These are phyloP conservation scores for Megaptera novaeangliae DNA, from an alignment of 2,113 vertebrate genomes.

Conservation along the genomic window DNA sequence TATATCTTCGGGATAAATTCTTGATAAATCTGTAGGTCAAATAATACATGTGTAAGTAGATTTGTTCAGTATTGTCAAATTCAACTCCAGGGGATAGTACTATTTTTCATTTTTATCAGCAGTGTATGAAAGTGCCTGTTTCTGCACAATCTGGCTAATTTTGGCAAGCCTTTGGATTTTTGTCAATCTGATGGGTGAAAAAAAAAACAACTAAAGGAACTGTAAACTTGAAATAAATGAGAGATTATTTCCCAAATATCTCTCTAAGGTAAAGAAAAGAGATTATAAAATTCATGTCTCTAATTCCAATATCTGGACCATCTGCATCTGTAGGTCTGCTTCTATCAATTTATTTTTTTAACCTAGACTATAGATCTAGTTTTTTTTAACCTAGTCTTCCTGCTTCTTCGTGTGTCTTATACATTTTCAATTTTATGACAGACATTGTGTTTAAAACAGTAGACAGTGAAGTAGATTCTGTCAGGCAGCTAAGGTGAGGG, in stretches of 20 bases:
- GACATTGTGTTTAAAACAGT: neutral
- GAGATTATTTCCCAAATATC: neutral
- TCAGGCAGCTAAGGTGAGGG: neutral
- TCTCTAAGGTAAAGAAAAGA: neutral
- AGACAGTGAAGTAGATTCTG: neutral
- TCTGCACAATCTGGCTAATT: neutral
- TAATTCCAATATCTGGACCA: neutral
- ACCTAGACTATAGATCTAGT: neutral
- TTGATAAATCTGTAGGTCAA: neutral
- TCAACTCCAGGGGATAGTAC: neutral
- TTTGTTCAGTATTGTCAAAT: neutral
- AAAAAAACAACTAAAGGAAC: neutral
- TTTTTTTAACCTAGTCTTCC: neutral
- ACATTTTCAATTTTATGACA: neutral
- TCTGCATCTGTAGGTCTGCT: neutral
- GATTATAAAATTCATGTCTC: neutral
- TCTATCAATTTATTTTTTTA: neutral
- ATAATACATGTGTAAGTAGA: neutral
- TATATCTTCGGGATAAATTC: neutral
- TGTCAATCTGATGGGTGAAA: neutral
- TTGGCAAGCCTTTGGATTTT: neutral
- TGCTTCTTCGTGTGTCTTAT: neutral
- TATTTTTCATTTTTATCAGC: neutral
- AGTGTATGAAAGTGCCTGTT: neutral
- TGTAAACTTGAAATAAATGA: neutral